Evolutionary conservation across 2,113 vertebrate species (phyloP).

Genomic region (Engystomops pustulosus): DNA sequence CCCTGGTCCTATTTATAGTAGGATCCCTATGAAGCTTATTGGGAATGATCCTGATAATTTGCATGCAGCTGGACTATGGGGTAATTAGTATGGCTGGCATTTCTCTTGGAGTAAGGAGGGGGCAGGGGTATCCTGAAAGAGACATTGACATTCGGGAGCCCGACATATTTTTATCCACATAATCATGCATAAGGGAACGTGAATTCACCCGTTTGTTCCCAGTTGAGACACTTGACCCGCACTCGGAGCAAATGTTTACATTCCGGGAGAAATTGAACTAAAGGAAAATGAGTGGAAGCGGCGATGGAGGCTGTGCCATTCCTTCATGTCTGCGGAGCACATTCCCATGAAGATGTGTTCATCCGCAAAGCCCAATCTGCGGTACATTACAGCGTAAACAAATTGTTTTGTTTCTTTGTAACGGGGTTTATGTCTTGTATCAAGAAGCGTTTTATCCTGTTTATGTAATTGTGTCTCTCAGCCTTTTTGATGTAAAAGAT

Average conservation of each 20-base stretch:
- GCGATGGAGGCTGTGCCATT: neutral
- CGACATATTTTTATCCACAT: conserved; percentile 3
- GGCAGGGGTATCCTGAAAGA: neutral
- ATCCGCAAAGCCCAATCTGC: conserved; percentile 6
- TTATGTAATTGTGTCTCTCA: conserved; percentile 2
- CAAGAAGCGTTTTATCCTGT: conserved; percentile 34
- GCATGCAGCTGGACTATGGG: neutral
- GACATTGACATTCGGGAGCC: neutral
- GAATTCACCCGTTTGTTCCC: conserved; percentile 30
- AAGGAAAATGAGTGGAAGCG: conserved; percentile 28
- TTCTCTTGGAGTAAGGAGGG: neutral
- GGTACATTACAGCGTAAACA: conserved; percentile 18
- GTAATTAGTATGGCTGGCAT: neutral
- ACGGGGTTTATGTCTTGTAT: conserved; percentile 7
- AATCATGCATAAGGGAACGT: conserved; percentile 6
- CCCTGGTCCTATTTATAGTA: neutral
- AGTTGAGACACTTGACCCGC: conserved; percentile 42
- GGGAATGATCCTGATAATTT: neutral
- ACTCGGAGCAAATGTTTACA: conserved; percentile 34
- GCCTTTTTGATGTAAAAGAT: conserved; percentile 20
- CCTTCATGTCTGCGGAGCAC: conserved; percentile 18
- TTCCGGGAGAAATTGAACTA: conserved; percentile 31
- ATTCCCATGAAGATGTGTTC: conserved; percentile 23
- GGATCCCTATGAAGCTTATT: neutral
- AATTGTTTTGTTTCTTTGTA: conserved; percentile 40